These are phyloP conservation scores for Homalodisca vitripennis DNA, from an alignment of 1,140 invertebrate genomes.

Conservation along the genomic window DNA sequence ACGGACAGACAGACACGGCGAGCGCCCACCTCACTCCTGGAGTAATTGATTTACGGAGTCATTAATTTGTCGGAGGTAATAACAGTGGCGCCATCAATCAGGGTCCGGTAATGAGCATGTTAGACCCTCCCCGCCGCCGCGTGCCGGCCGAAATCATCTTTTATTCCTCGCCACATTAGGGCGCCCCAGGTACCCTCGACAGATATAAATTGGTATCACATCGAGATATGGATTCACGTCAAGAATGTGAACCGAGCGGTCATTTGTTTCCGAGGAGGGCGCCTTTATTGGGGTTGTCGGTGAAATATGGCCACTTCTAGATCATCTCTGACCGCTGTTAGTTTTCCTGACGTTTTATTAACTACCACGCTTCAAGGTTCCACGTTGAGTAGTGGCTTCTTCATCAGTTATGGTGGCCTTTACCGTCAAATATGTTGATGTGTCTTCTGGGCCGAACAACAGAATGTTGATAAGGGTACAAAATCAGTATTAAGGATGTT, in stretches of 20 bases:
- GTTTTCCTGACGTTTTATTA: constrained; percentile 22
- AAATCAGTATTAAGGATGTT: too few species aligned
- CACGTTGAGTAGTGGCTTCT: neutral
- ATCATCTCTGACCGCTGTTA: constrained; percentile 5
- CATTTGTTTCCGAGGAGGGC: constrained; percentile 4
- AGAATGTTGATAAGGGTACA: too few species aligned
- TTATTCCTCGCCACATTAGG: constrained; percentile 10
- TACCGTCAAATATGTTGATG: too few species aligned
- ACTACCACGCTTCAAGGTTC: neutral
- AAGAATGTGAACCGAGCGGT: constrained; percentile 1
- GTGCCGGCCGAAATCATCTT: constrained; percentile 2
- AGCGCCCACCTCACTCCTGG: neutral
- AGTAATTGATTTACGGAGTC: constrained; percentile 22
- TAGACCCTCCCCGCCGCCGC: neutral
- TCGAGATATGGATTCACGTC: constrained; percentile 16
- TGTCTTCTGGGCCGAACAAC: too few species aligned
- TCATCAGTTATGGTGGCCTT: too few species aligned
- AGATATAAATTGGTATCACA: constrained; percentile 17
- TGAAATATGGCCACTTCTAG: neutral
- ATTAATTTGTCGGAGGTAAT: constrained; percentile 25
- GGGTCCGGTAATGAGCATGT: constrained; percentile 9
- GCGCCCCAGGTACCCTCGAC: constrained; percentile 4
- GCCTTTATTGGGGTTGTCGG: constrained; percentile 22
- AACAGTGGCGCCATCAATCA: constrained; percentile 10
- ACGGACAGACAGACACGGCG: neutral